phyloP scores from a whole-genome alignment of 2,888 invertebrate genomes.

The Oscheius sp. region DNA sequence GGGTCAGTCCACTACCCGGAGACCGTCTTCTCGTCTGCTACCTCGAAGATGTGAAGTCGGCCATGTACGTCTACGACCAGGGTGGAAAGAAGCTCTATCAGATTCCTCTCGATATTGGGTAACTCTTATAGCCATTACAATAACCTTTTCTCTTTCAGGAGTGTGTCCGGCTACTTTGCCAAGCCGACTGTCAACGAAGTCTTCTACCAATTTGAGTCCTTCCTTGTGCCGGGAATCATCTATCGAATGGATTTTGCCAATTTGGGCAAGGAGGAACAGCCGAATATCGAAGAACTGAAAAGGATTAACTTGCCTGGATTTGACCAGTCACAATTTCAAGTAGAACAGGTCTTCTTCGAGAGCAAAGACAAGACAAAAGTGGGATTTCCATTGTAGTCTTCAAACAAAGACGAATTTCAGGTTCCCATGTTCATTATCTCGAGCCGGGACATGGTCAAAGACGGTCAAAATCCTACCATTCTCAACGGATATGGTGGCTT shows the following conservation, averaged over 20 bases:
- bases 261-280: conserved; percentile 75
- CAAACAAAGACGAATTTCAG: conserved; percentile 27
- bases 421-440: conserved; percentile 91
- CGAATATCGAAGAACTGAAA: conserved; percentile 78
- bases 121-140: conserved; percentile 75
- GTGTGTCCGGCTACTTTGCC: conserved; percentile 33
- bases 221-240: conserved; percentile 88
- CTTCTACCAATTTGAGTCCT: conserved; percentile 93
- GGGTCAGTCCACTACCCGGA: conserved; percentile 86
- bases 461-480: conserved; percentile 80
- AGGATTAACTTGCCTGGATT: conserved; percentile 88
- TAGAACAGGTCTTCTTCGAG: conserved; percentile 89
- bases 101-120: conserved; percentile 82
- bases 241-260: conserved; percentile 86
- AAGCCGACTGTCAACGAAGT: conserved; percentile 73
- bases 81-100: conserved; percentile 82
- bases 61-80: conserved; percentile 85
- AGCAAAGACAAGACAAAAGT: conserved; percentile 90
- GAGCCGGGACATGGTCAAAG: conserved; percentile 67
- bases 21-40: conserved; percentile 89
- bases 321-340: conserved; percentile 83
- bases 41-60: conserved; percentile 92
- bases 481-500: conserved; percentile 96
- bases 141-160: neutral
- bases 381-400: neutral